Evolutionary conservation across 2,113 vertebrate species (phyloP).

Genomic region (Peucedramus taeniatus): DNA sequence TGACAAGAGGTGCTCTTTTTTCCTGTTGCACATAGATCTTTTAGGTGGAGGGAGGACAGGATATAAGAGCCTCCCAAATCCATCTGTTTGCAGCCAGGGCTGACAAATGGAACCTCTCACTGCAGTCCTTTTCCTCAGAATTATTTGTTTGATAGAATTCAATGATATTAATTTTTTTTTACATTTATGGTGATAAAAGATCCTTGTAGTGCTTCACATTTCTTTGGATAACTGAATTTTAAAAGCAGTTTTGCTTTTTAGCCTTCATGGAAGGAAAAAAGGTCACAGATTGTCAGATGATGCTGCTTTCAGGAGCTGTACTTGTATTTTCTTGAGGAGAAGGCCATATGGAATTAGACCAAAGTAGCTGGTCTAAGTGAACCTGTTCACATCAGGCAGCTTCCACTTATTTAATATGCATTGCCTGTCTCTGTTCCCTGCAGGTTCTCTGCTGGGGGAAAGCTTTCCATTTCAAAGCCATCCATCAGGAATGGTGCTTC

Average conservation of each 20-base stretch:
- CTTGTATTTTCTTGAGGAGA: neutral
- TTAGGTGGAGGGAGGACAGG: neutral
- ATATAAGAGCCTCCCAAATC: neutral
- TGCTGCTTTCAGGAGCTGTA: neutral
- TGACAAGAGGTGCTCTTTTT: neutral
- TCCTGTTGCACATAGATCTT: neutral
- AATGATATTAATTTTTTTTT: neutral
- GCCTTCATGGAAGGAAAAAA: neutral
- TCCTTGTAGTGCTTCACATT: neutral
- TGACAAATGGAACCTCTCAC: neutral
- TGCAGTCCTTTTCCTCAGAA: neutral
- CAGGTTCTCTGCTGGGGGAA: neutral
- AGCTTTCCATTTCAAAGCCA: neutral
- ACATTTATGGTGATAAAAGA: neutral
- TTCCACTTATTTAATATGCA: neutral
- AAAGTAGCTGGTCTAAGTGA: neutral
- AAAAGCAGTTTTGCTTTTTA: neutral
- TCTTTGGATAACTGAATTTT: neutral
- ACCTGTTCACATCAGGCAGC: neutral
- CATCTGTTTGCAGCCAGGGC: neutral
- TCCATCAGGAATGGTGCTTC: neutral
- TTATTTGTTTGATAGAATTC: neutral
- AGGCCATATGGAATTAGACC: neutral
- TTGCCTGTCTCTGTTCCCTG: neutral
- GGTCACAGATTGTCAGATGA: neutral